Base-by-base conservation (phyloP, 2,888 invertebrate genomes). In the Shargacucullia verbasci region DNA sequence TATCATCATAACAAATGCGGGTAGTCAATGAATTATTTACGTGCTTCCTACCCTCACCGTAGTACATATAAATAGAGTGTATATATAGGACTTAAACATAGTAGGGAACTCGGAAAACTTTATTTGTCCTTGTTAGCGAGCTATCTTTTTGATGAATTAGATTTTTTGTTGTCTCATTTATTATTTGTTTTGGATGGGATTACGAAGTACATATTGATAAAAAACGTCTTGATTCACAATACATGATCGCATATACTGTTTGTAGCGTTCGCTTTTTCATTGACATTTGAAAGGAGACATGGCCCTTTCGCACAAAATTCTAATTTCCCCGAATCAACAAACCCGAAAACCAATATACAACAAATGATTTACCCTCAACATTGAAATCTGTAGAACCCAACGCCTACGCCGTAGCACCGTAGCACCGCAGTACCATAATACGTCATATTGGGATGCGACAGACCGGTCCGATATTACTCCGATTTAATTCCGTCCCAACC, bases 401-500 rank as follows among this genome's bases (percentile, higher is more conserved):
- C 61, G 61, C 63, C 64, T 60, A 50, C 59, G 47, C 39, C 40
- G 59, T 35, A 20, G 20, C 20, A 20, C 20, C 20, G 20, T 20
- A 20, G 20, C 20, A 20, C 20, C 20, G 20, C 7, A 46, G 55
- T 44, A 60, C 43, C 35, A 40, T 14, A 46, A 37, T 37, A 73
- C 79, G 73, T 80, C 81, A 81, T 81, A 75, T 70, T 62, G 56
- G 66, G 65, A 76, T 34, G 74, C 76, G 70, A 76, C 71, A 68
- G 78, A 75, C 60, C 47, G 71, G 44, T 78, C 71, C 79, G 66
- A 73, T 77, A 79, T 86, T 81, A 86, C 85, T 86, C 86, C 87
- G 90, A 89, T 92, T 94, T 88, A 91, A 90, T 88, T 90, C 83
- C 84, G 86, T 86, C 86, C 75, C 80, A 73, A 80, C 81, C 82